phyloP scores from a whole-genome alignment of 2,888 invertebrate genomes.

The Sesamia inferens region DNA sequence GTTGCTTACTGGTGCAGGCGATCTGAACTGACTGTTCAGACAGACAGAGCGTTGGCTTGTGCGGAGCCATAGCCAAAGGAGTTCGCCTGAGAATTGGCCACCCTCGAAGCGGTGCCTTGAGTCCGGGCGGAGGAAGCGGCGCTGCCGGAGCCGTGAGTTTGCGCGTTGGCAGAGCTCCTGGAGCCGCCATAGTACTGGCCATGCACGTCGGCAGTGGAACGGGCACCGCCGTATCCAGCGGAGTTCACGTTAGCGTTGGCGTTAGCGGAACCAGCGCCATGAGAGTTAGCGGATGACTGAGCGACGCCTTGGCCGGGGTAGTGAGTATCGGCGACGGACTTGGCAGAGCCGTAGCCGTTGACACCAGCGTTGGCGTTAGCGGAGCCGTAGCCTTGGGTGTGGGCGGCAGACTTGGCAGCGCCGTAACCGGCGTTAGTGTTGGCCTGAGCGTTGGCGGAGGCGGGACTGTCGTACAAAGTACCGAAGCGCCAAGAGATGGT shows the following conservation, averaged over 20 bases:
- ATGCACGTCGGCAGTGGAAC: constrained; percentile 74
- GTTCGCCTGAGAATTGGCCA: constrained; percentile 77
- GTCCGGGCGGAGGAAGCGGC: constrained; percentile 77
- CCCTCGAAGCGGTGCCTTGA: constrained; percentile 75
- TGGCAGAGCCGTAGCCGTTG: constrained; percentile 68
- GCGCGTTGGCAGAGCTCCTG: constrained; percentile 76
- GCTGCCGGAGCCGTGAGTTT: constrained; percentile 74
- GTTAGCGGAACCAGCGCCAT: constrained; percentile 70
- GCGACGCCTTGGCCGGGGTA: constrained; percentile 55
- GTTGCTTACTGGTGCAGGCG: constrained; percentile 70
- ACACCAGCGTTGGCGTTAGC: constrained; percentile 69
- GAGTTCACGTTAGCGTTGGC: constrained; percentile 72
- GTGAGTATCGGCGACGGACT: constrained; percentile 64
- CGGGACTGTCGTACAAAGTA: constrained; percentile 77
- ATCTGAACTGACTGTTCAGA: constrained; percentile 62
- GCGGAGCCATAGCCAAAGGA: constrained; percentile 76
- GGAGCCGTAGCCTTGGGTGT: constrained; percentile 67
- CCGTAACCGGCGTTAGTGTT: constrained; percentile 60
- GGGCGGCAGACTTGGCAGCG: constrained; percentile 64
- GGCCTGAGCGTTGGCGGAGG: constrained; percentile 63
- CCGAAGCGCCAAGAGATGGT: constrained; percentile 84
- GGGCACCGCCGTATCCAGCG: constrained; percentile 67
- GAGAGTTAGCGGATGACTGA: constrained; percentile 71
- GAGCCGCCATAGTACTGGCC: constrained; percentile 77
- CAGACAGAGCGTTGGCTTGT: constrained; percentile 77